These are phyloP conservation scores for Aelia acuminata DNA, from an alignment of 2,888 invertebrate genomes.

Conservation along the genomic window DNA sequence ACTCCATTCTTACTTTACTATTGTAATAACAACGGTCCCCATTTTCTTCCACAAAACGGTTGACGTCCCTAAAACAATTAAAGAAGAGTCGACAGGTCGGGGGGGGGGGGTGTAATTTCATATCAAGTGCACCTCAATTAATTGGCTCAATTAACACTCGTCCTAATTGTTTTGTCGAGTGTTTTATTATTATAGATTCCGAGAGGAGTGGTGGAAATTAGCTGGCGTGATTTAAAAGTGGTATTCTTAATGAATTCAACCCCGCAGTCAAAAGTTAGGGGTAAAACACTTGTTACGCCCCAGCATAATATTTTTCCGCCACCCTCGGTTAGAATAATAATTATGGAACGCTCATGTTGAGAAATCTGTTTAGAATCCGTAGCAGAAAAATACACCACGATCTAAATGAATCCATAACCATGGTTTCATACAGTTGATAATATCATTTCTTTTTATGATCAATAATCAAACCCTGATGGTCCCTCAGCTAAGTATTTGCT, in stretches of 20 bases:
- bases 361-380: background rate
- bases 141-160: constrained; percentile 60
- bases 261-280: constrained; percentile 9
- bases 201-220: constrained; percentile 52
- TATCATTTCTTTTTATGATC: too few relatives aligned
- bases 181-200: constrained; percentile 60
- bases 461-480: too few relatives aligned
- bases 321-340: constrained; percentile 46
- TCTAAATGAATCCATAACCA: too few relatives aligned
- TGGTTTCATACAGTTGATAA: too few relatives aligned
- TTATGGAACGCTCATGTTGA: background rate
- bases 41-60: background rate
- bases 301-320: constrained; percentile 53
- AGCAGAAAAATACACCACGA: background rate
- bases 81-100: constrained; percentile 61
- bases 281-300: constrained; percentile 50
- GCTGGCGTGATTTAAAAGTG: constrained; percentile 55
- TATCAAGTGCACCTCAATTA: constrained; percentile 56
- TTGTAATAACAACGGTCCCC: background rate
- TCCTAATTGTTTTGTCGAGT: constrained; percentile 56
- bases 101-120: constrained; percentile 66
- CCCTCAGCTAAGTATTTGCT: too few relatives aligned
- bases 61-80: background rate
- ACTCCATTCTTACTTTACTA: background rate
- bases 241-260: constrained; percentile 51